These are phyloP conservation scores for Porites evermanni DNA, from an alignment of 92 coral and sea anemone genomes.

Conservation along the genomic window DNA sequence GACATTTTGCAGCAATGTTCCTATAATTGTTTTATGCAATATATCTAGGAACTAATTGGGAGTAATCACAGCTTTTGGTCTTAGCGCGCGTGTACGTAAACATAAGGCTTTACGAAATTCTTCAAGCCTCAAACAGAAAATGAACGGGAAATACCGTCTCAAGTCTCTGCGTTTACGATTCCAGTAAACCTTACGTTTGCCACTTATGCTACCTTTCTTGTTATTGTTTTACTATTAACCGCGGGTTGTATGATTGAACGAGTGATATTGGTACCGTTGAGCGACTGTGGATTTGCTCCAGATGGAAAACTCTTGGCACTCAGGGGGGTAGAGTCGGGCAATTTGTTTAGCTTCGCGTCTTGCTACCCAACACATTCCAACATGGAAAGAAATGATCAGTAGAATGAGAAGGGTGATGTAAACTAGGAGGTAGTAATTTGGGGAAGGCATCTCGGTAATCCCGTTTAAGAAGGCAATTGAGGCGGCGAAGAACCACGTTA, in stretches of 20 bases:
- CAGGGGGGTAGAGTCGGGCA: background rate
- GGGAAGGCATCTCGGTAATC: too few relatives aligned
- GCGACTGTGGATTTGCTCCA: slow-evolving; percentile 9
- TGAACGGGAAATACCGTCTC: too few relatives aligned
- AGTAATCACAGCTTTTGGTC: background rate
- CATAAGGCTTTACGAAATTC: slow-evolving; percentile 5
- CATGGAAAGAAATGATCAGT: slow-evolving; percentile 6
- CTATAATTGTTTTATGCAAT: too few relatives aligned
- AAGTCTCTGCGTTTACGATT: too few relatives aligned
- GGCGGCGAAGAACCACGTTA: slow-evolving; percentile 2
- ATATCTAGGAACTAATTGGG: background rate
- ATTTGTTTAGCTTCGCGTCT: background rate
- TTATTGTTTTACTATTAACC: too few relatives aligned
- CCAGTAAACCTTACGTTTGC: too few relatives aligned
- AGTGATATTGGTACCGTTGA: too few relatives aligned
- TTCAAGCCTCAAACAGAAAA: slow-evolving; percentile 9
- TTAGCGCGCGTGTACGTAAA: background rate
- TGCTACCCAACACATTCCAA: background rate
- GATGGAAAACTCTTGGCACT: background rate
- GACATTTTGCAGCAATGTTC: too few relatives aligned
- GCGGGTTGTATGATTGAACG: too few relatives aligned
- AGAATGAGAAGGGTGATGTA: background rate
- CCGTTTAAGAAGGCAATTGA: background rate
- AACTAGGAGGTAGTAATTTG: background rate
- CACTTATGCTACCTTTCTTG: too few relatives aligned